Evolutionary conservation across 2,113 vertebrate species (phyloP).

Genomic region (Neolamprologus devosi): DNA sequence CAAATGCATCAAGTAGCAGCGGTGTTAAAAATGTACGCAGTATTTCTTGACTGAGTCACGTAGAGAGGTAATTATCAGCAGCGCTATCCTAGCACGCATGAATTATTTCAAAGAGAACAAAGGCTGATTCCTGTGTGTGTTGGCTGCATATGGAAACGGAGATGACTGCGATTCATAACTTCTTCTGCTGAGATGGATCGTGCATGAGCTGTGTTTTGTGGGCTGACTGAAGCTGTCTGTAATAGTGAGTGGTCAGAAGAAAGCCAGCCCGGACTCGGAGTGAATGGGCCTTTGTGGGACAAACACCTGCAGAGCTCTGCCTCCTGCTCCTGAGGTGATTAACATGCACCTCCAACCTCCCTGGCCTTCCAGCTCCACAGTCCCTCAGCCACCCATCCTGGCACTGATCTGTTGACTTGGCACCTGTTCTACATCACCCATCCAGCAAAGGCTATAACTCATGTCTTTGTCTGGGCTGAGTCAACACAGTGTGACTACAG

Average conservation of each 20-base stretch:
- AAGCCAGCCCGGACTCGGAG: constrained; percentile 3
- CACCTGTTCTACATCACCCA: constrained; percentile 55
- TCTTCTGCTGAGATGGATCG: background rate
- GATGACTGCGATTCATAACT: background rate
- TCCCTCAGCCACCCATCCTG: constrained; percentile 35
- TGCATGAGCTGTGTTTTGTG: background rate
- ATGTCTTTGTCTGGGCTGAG: constrained; percentile 41
- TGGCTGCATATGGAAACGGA: background rate
- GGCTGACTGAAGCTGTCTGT: constrained; percentile 26
- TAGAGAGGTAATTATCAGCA: background rate
- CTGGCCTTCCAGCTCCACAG: constrained; percentile 9
- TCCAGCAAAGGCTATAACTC: constrained; percentile 45
- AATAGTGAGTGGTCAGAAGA: background rate
- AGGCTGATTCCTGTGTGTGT: background rate
- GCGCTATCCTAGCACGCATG: background rate
- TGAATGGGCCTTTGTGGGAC: constrained; percentile 69
- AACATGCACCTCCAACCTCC: constrained; percentile 65
- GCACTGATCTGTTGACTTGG: constrained; percentile 33
- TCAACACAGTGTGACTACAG: background rate
- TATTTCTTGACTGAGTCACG: background rate
- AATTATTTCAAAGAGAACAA: background rate
- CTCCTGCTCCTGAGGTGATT: constrained; percentile 54
- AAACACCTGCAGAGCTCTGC: constrained; percentile 66
- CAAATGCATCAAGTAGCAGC: background rate
- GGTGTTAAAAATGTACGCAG: background rate